Evolutionary conservation across 2,888 invertebrate species (phyloP).

Genomic region (Tuta absoluta): DNA sequence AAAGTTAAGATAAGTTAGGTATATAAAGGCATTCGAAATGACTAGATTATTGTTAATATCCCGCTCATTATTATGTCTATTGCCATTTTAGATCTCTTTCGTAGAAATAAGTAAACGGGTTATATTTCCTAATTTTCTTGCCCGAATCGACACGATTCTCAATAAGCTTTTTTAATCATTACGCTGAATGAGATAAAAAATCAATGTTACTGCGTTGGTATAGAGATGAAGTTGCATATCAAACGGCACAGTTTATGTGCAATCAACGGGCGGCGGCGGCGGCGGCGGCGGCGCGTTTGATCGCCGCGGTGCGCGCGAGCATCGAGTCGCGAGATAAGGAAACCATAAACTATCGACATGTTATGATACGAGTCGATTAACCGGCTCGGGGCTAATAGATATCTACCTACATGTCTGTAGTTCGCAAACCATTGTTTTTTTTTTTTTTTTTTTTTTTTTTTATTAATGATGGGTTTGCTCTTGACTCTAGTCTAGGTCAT

Average conservation of each 20-base stretch:
- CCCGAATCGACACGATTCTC: too few relatives aligned
- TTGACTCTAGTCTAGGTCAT: too few relatives aligned
- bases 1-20: too few relatives aligned
- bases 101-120: too few relatives aligned
- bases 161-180: too few relatives aligned
- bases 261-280: slow-evolving; percentile 38
- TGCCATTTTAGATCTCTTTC: too few relatives aligned
- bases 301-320: slow-evolving; percentile 14
- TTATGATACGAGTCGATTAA: background rate
- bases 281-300: slow-evolving; percentile 34
- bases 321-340: slow-evolving; percentile 21
- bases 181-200: background rate
- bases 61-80: too few relatives aligned
- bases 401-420: background rate
- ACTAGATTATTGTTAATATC: too few relatives aligned
- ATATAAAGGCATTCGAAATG: too few relatives aligned
- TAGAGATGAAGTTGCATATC: slow-evolving; percentile 18
- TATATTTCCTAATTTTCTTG: too few relatives aligned
- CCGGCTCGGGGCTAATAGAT: slow-evolving; percentile 1
- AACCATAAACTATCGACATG: slow-evolving; percentile 33
- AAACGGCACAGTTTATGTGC: slow-evolving; percentile 57
- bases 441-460: too few relatives aligned
- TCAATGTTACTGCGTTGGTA: background rate
- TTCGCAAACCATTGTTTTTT: background rate
- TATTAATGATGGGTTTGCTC: too few relatives aligned